Base-by-base conservation (phyloP, 2,888 invertebrate genomes). In the Cristatella mucedo region DNA sequence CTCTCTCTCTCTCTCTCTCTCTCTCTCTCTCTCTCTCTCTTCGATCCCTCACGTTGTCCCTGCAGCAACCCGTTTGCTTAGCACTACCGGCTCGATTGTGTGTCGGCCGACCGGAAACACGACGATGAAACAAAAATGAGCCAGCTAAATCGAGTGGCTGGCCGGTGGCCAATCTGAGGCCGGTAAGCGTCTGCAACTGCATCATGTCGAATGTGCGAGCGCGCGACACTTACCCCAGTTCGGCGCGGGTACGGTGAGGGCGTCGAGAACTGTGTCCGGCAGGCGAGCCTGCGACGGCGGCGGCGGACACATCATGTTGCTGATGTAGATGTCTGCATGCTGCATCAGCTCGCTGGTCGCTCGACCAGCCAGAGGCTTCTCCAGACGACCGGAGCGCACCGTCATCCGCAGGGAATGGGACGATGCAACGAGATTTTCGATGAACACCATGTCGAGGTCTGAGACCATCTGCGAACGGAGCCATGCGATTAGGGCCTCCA, bases 381-480 rank as follows among this genome's bases (percentile, higher is more conserved):
- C 82, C 15, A 80, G 79, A 50, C 82, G 75, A 31, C 83, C 80
- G 32, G 82, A 83, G 53, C 91, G 76, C 79, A 93, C 85, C 81
- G 91, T 91, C 80, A 93, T 84, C 72, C 85, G 85, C 46, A 93
- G 75, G 34, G 83, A 80, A 48, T 83, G 76, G 62, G 87, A 87
- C 67, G 91, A 89, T 69, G 89, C 89, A 53, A 93, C 74, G 48
- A 91, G 83, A 62, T 84, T 85, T 70, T 93, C 93, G 65, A 93
- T 76, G 73, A 87, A 91, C 83, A 93, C 91, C 91, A 93, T 93
- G 75, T 93, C 93, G 71, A 93, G 75, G 73, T 93, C 91, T 60
- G 86, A 85, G 53, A 93, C 89, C 67, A 91, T 29, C 36, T 36
- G 24, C n/a, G 26, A 22, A 11, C n/a, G n/a, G n/a, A n/a, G n/a